Evolutionary conservation across 2,888 invertebrate species (phyloP).

Genomic region (Athripsodes cinereus): DNA sequence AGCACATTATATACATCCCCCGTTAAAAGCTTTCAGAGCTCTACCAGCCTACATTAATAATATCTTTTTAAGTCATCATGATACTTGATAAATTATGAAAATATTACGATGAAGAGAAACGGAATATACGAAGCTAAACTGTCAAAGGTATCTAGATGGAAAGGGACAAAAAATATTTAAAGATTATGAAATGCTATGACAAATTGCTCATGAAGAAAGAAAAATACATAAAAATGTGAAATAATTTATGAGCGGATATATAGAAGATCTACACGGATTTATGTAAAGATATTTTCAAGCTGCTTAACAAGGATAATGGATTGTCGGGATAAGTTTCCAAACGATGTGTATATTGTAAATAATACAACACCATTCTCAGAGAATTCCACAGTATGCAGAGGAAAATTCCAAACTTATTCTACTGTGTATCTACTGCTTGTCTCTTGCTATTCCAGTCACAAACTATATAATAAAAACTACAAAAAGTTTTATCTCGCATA

Average conservation of each 20-base stretch:
- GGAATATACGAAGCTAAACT: neutral
- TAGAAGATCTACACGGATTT: neutral
- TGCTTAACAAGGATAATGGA: neutral
- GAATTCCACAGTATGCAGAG: too few relatives aligned
- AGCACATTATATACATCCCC: too few relatives aligned
- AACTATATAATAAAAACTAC: too few relatives aligned
- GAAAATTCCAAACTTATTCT: too few relatives aligned
- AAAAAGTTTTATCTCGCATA: too few relatives aligned
- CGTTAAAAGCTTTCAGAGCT: neutral
- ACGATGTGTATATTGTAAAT: neutral
- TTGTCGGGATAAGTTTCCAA: constrained; percentile 1
- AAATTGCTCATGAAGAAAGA: constrained; percentile 1
- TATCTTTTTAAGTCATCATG: neutral
- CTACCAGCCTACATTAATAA: neutral
- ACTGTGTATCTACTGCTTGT: too few relatives aligned
- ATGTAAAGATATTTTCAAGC: neutral
- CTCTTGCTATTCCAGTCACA: too few relatives aligned
- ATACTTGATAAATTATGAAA: constrained; percentile 1
- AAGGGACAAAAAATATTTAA: neutral
- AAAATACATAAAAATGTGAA: neutral
- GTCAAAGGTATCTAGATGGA: neutral
- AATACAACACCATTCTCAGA: neutral
- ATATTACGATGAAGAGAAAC: neutral
- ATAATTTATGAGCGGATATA: neutral
- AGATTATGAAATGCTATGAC: neutral